phyloP scores from a whole-genome alignment of 2,888 invertebrate genomes.

The Dryomyza anilis region DNA sequence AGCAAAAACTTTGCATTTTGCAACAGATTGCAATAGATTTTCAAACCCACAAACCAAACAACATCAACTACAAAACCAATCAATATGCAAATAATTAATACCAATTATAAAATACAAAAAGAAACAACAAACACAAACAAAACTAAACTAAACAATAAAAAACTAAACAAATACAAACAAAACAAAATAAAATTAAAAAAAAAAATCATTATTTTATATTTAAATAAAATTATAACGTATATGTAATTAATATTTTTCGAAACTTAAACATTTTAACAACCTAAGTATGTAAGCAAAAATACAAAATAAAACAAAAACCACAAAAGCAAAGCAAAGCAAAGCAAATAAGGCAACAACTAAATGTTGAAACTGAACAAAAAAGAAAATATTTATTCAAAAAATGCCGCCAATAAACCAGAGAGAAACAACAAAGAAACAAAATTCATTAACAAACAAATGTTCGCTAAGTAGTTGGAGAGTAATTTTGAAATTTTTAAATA shows the following conservation, averaged over 20 bases:
- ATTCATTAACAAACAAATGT: background rate
- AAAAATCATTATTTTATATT: conserved; percentile 25
- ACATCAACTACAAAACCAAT: too few relatives aligned
- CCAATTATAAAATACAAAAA: too few relatives aligned
- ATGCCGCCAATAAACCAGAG: background rate
- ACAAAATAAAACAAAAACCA: background rate
- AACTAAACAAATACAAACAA: background rate
- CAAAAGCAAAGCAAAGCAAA: background rate
- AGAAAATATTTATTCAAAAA: background rate
- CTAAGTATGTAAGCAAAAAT: conserved; percentile 10
- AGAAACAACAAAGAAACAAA: background rate
- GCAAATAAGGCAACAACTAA: background rate
- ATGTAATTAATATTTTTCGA: conserved; percentile 10
- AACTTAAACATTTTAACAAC: conserved; percentile 7
- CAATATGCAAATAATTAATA: too few relatives aligned
- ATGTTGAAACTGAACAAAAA: background rate
- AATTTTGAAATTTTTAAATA: too few relatives aligned
- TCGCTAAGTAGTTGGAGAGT: background rate
- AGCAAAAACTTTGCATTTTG: background rate
- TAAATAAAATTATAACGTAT: conserved; percentile 16
- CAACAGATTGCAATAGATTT: conserved; percentile 16
- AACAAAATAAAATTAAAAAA: background rate
- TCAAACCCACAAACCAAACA: background rate
- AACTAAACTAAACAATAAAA: background rate
- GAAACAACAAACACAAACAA: background rate